A percentile compares a stretch with the other conserved stretches of the same genome.
Conservation (phyloP, 2,888 invertebrate genomes). For the Caenorhabditis sp. region DNA sequence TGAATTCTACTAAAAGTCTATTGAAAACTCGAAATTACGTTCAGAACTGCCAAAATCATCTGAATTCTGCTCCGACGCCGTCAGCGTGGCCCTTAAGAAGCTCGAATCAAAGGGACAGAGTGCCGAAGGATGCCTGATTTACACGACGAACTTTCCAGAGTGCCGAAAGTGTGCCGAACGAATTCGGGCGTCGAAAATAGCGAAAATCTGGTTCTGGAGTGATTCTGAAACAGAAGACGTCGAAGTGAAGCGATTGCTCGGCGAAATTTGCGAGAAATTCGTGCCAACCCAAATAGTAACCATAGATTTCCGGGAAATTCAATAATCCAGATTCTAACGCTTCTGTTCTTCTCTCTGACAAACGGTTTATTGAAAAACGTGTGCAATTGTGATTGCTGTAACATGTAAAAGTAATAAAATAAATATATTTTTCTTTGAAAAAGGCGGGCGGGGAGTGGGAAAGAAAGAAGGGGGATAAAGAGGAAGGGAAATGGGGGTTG, state of each 20-base stretch:
- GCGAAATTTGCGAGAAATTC: slow-evolving; percentile 10
- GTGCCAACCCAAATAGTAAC: too few species aligned
- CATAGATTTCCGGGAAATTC: too few species aligned
- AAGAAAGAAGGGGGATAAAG: not conserved
- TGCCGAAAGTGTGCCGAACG: slow-evolving; percentile 13
- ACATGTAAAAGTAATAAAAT: too few species aligned
- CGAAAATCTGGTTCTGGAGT: slow-evolving; percentile 26
- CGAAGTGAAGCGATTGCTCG: not conserved
- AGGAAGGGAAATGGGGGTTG: slow-evolving; percentile 5
- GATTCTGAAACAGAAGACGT: not conserved
- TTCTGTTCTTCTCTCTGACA: too few species aligned
- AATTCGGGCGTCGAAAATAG: slow-evolving; percentile 9
- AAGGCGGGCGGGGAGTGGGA: slow-evolving; percentile 30
- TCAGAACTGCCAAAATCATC: not conserved
- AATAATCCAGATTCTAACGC: too few species aligned
- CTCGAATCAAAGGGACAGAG: not conserved
- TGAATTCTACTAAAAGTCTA: not conserved
- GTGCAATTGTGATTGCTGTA: too few species aligned
- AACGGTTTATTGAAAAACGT: too few species aligned
- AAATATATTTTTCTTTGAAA: slow-evolving; percentile 9
- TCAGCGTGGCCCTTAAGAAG: slow-evolving; percentile 11
- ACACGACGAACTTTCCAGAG: slow-evolving; percentile 14
- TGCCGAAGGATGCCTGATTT: slow-evolving; percentile 12
- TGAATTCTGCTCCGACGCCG: slow-evolving; percentile 8
- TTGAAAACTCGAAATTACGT: not conserved